Evolutionary conservation across 2,888 invertebrate genomes (phyloP).

Genomic region (Timema podura): DNA sequence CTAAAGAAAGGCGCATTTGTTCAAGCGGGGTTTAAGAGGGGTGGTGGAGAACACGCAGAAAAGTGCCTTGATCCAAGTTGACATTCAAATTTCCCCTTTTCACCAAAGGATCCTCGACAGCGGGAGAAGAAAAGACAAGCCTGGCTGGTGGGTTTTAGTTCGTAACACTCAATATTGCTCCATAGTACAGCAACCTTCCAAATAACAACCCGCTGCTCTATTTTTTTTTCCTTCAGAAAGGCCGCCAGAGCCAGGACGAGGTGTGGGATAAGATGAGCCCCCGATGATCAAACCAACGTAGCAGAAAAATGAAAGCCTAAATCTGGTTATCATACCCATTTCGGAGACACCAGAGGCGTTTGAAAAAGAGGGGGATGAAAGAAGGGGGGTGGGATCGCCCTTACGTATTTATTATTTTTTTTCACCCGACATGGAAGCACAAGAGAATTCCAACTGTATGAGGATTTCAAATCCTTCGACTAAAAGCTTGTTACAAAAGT

Average conservation of each 20-base stretch:
- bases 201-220: no score
- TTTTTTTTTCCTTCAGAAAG: no score
- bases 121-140: conserved; percentile 9
- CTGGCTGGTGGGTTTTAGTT: not conserved
- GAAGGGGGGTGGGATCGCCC: no score
- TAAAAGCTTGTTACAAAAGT: no score
- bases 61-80: conserved; percentile 45
- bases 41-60: conserved; percentile 8
- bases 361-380: not conserved
- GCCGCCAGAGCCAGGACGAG: not conserved
- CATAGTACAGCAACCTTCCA: no score
- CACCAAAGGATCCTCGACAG: conserved; percentile 14
- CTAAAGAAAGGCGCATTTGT: no score
- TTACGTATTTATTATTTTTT: no score
- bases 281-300: conserved; percentile 46
- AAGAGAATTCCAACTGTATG: no score
- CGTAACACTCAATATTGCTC: conserved; percentile 19
- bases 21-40: not conserved
- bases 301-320: conserved; percentile 53
- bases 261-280: conserved; percentile 13
- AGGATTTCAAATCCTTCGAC: no score
- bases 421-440: no score
- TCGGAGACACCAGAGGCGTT: conserved; percentile 39
- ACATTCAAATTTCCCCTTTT: conserved; percentile 48
- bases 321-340: conserved; percentile 52